Evolutionary conservation across 2,113 vertebrate genomes (phyloP).

Genomic region (Lycaon pictus): DNA sequence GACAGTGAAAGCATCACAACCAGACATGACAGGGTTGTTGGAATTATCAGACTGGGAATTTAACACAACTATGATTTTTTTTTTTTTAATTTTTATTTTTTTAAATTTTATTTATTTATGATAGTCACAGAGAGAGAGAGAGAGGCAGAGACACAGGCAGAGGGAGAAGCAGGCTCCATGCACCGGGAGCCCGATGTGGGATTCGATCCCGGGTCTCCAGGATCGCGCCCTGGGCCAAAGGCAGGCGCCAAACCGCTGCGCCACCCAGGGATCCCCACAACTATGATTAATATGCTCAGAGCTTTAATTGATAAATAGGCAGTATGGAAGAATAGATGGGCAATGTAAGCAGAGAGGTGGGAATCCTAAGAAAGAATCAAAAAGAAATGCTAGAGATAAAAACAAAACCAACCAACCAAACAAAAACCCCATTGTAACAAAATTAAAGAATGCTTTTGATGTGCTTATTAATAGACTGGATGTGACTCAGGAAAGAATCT

Average conservation of each 20-base stretch:
- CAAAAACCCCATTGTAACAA: background rate
- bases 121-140: too few species aligned
- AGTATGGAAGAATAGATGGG: background rate
- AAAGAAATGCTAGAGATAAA: background rate
- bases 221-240: too few species aligned
- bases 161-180: too few species aligned
- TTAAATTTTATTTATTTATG: too few species aligned
- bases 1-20: background rate
- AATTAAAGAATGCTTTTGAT: background rate
- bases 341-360: background rate
- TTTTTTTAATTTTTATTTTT: too few species aligned
- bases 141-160: too few species aligned
- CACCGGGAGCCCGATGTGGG: too few species aligned
- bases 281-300: background rate
- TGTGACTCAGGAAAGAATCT: background rate
- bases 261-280: too few species aligned
- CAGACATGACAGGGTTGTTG: background rate
- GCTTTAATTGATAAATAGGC: background rate
- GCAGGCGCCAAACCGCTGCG: too few species aligned
- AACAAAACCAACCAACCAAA: background rate
- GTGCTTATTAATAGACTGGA: background rate
- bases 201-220: too few species aligned
- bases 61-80: background rate
- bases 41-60: background rate
- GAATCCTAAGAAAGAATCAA: background rate